Base-by-base conservation (phyloP, 2,797 vertebrate species). In the Pelobates cultripes region DNA sequence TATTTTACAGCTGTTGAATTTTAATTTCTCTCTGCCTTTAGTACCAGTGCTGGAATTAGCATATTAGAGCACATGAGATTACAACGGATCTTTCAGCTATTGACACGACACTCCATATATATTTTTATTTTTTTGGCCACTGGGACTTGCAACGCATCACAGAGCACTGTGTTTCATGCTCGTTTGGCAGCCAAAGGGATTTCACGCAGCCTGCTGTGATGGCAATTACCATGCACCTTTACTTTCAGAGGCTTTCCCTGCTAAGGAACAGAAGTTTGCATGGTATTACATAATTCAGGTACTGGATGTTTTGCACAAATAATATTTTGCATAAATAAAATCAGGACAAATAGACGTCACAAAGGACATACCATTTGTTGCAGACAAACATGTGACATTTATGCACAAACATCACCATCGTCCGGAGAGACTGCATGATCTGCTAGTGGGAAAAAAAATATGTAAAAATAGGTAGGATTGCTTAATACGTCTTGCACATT, bases 1-100 rank as follows among this genome's bases (percentile, higher is more conserved):
- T 80, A 75, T 80, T 74, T 75, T 74, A 64, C 79, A 80, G 72
- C 79, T 80, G 79, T 66, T 75, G 79, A 81, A 81, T 81, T 81
- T 55, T 81, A 81, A 81, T 81, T 75, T 10, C 71, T 45, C n/a
- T 74, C 64, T n/a, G 42, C 68, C 64, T 41, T 40, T 45, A 74
- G 72, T 42, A 74, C 67, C 79, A 80, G 45, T 81, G 43, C 51
- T 75, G 73, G 57, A 51, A 70, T 80, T 80, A 80, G 79, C 79
- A 80, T 80, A 80, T 80, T 67, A 66, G 72, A 74, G 72, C 79
- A 68, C 72, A 75, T 55, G 64, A 80, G 61, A 75, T 67, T 47
- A 80, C 78, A 80, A 80, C 67, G 44, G 78, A 55, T 61, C 61
- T 73, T 67, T 79, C 70, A 43, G 66, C 73, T 79, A 79, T 79